phyloP scores from a whole-genome alignment of 30 jellyfish, hydroid and myxozoan species.

The Aurelia sp. region DNA sequence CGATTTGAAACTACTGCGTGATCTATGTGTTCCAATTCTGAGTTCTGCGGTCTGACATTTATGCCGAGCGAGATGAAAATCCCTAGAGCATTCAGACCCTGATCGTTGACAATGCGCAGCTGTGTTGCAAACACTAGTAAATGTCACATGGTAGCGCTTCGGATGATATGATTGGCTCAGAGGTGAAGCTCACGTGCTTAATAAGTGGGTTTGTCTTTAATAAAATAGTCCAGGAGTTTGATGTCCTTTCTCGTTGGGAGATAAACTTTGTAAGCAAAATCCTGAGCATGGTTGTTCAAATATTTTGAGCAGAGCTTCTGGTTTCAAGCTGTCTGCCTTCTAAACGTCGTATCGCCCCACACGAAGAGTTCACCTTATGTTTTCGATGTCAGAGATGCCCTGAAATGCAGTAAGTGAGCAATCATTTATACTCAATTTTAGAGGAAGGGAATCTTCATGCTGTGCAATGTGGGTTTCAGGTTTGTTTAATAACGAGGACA shows the following conservation, averaged over 20 bases:
- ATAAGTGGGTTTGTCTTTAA: slow-evolving; percentile 81
- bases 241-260: slow-evolving; percentile 45
- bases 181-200: slow-evolving; percentile 69
- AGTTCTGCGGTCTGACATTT: too few relatives aligned
- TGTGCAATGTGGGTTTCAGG: too few relatives aligned
- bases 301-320: too few relatives aligned
- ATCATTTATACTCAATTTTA: background rate
- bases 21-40: too few relatives aligned
- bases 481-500: too few relatives aligned
- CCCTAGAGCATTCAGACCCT: slow-evolving; percentile 61
- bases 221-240: slow-evolving; percentile 51
- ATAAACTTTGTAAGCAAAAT: background rate
- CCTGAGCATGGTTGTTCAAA: too few relatives aligned
- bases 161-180: slow-evolving; percentile 28
- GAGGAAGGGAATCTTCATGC: background rate
- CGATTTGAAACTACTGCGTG: too few relatives aligned
- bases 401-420: slow-evolving; percentile 2
- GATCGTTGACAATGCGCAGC: slow-evolving; percentile 87
- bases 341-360: too few relatives aligned
- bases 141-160: slow-evolving; percentile 43
- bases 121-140: slow-evolving; percentile 56
- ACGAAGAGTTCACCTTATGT: background rate
- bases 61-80: slow-evolving; percentile 2
- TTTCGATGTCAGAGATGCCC: background rate
- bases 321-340: too few relatives aligned